Percentiles rank a stretch among this genome's conserved stretches.
phyloP scores from a whole-genome alignment of 2,113 vertebrate species.

The Morone chrysops region DNA sequence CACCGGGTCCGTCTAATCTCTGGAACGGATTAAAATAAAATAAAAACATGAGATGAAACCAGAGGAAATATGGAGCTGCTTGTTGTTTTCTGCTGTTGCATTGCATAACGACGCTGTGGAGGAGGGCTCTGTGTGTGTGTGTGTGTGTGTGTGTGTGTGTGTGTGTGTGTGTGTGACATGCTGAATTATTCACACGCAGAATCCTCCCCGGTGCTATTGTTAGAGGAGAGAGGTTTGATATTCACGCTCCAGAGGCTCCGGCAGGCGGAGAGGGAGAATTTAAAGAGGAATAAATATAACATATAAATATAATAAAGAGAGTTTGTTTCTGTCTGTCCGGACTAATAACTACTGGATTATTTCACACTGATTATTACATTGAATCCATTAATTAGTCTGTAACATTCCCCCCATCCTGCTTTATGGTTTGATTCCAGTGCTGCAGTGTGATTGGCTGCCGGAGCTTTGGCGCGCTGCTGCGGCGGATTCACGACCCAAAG shows the following conservation, averaged over 20 bases:
- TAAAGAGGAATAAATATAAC: not conserved
- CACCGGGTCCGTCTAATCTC: constrained; percentile 28
- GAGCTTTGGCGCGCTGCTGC: no score
- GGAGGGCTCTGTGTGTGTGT: constrained; percentile 17
- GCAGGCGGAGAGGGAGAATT: not conserved
- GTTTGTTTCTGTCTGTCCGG: no score
- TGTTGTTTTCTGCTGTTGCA: constrained; percentile 52
- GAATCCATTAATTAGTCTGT: constrained; percentile 3
- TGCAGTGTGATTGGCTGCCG: no score
- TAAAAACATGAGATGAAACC: not conserved
- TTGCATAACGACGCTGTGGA: constrained; percentile 72
- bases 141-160: constrained; percentile 1
- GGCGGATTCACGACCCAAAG: no score
- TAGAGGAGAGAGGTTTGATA: not conserved
- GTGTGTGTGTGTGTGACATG: constrained; percentile 4
- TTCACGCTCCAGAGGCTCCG: not conserved
- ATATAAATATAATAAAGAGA: not conserved
- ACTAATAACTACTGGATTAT: not conserved
- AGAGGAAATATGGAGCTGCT: constrained; percentile 11
- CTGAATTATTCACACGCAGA: constrained; percentile 69
- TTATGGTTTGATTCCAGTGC: no score
- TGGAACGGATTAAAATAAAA: not conserved
- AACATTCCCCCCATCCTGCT: no score
- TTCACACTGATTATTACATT: not conserved
- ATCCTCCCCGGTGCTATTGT: constrained; percentile 58